A percentile compares a stretch with the other conserved stretches of the same genome.
These are phyloP conservation scores for Dione juno DNA, from an alignment of 2,888 invertebrate genomes.

Conservation along the genomic window DNA sequence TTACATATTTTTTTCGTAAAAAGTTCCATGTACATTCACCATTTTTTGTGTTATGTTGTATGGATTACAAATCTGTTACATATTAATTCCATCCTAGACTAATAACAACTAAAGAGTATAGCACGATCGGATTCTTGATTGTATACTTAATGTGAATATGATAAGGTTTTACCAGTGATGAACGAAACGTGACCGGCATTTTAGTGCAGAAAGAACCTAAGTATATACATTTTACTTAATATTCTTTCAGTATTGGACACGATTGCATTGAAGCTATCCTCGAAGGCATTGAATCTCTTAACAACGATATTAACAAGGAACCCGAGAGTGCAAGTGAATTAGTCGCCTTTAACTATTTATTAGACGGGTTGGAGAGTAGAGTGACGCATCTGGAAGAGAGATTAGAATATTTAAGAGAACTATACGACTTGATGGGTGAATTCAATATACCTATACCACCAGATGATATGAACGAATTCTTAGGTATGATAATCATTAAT, in stretches of 20 bases:
- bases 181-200: no score
- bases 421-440: conserved; percentile 93
- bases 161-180: no score
- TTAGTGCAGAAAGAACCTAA: no score
- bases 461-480: conserved; percentile 87
- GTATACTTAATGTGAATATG: no score
- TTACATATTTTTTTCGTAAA: no score
- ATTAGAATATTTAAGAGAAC: conserved; percentile 91
- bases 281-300: conserved; percentile 85
- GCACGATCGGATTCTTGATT: no score
- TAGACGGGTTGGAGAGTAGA: conserved; percentile 86
- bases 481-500: conserved; percentile 70
- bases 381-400: conserved; percentile 88
- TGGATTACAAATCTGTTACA: no score
- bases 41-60: no score
- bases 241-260: conserved; percentile 84
- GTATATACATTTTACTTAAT: not conserved
- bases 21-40: no score
- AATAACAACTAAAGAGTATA: no score
- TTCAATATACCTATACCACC: conserved; percentile 88
- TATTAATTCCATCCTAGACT: no score
- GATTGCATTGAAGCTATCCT: conserved; percentile 84
- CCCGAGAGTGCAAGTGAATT: conserved; percentile 89
- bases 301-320: conserved; percentile 84
- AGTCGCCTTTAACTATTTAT: conserved; percentile 87